phyloP scores from a whole-genome alignment of 2,888 invertebrate genomes.

The Geotrupes spiniger region DNA sequence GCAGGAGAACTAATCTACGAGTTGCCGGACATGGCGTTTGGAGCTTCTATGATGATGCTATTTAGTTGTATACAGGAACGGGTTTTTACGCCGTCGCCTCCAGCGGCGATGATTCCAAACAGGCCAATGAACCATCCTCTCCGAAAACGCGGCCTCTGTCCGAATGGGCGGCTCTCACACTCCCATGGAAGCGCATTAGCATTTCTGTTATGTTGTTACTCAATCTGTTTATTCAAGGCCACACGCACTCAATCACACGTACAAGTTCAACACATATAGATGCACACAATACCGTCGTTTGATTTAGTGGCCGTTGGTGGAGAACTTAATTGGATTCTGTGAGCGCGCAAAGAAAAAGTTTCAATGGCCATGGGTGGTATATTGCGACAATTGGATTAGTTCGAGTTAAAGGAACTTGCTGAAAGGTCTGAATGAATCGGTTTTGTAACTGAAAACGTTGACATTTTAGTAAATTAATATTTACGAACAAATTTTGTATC shows the following conservation, averaged over 20 bases:
- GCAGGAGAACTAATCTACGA: conserved; percentile 22
- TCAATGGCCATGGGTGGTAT: too few species aligned
- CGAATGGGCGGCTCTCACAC: conserved; percentile 27
- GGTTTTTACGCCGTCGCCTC: conserved; percentile 41
- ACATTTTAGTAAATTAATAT: too few species aligned
- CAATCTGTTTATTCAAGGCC: conserved; percentile 26
- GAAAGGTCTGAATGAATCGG: too few species aligned
- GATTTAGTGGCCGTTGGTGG: too few species aligned
- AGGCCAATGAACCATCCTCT: conserved; percentile 36
- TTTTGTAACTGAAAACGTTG: too few species aligned
- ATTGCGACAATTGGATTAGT: too few species aligned
- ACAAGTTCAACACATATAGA: not conserved
- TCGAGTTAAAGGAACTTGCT: too few species aligned
- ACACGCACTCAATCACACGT: conserved; percentile 4
- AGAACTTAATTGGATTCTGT: too few species aligned
- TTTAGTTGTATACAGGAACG: conserved; percentile 40
- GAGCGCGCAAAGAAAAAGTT: too few species aligned
- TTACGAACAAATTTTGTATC: too few species aligned
- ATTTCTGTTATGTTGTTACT: conserved; percentile 26
- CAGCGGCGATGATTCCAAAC: conserved; percentile 35
- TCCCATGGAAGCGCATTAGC: conserved; percentile 25
- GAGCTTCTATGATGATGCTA: conserved; percentile 36
- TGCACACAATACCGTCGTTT: too few species aligned
- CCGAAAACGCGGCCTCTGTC: conserved; percentile 27
- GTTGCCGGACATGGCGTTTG: conserved; percentile 37